Evolutionary conservation across 35 echinoderm and acorn worm species (phyloP).

Genomic region (Apostichopus parvimensis): DNA sequence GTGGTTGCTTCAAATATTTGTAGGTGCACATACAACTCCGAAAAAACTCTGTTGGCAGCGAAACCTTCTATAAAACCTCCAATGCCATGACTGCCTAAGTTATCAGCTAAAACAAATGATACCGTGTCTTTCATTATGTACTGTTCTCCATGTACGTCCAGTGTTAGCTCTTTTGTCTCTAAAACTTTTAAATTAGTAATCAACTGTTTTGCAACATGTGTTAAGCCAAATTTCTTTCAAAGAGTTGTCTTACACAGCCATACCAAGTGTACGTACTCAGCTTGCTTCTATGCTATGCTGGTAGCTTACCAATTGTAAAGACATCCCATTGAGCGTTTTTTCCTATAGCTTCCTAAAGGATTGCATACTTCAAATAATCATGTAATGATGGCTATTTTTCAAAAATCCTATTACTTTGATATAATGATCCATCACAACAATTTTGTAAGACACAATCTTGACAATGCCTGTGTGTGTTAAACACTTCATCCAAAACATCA

Average conservation of each 20-base stretch:
- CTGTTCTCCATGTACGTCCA: not conserved
- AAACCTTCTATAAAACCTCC: not conserved
- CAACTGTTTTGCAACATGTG: not conserved
- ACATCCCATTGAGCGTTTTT: conserved; percentile 45
- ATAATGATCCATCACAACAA: too few species aligned
- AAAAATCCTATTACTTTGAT: too few species aligned
- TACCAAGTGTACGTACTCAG: not conserved
- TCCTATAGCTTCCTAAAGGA: conserved; percentile 37
- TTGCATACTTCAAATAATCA: conserved; percentile 59
- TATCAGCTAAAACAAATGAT: not conserved
- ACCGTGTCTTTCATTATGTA: too few species aligned
- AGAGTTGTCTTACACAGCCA: not conserved
- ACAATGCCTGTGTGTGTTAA: too few species aligned
- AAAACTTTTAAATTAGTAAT: conserved; percentile 29
- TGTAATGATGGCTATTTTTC: not conserved
- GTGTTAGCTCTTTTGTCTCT: conserved; percentile 21
- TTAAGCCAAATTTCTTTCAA: too few species aligned
- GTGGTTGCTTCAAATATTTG: conserved; percentile 7
- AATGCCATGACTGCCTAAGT: not conserved
- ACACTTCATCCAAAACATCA: not conserved
- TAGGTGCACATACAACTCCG: conserved; percentile 51
- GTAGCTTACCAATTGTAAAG: not conserved
- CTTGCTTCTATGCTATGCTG: conserved; percentile 30
- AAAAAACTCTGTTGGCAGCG: not conserved
- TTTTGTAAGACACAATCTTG: conserved; percentile 1